Evolutionary conservation across 2,113 vertebrate species (phyloP), one percentile per base, ranked within the genome.

Genomic region (Takifugu flavidus): DNA sequence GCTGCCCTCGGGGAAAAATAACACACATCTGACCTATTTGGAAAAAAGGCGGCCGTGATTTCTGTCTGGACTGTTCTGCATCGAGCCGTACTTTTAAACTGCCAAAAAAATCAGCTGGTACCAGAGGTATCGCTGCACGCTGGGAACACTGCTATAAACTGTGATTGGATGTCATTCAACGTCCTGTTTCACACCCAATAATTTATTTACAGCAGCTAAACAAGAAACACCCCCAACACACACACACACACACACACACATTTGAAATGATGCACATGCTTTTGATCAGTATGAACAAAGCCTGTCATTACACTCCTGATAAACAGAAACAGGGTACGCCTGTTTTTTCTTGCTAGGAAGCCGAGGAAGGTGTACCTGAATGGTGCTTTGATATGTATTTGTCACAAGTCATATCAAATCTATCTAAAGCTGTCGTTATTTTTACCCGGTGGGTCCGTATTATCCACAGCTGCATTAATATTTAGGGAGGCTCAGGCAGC

Each of bases 1-100:
- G 50, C 56, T 65, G 11, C 39, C 13, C 39, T 39, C 13, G 29
- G 15, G 47, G 31, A 39, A 39, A 56, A 27, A 7, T n/a, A 31
- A 13, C 27, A 34, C 53, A 77, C 53, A 52, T 62, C 25, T 46
- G 51, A 25, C n/a, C 15, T 43, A 7, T 25, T 56, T 59, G 25
- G 28, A 68, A 1, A 20, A 20, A 50, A 28, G 8, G 25, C 53
- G 34, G 10, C 0, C 56, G 1, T 20, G 42, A 27, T 66, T n/a
- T 58, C 29, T 25, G 45, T 44, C 56, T 56, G 45, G 2, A 27
- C 31, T 57, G 56, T 46, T 53, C 6, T 6, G 54, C 13, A 47
- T 12, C 61, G 28, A 59, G 49, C 71, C 11, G 34, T n/a, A 47
- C 45, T n/a, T 46, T 47, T n/a, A 5, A 14, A 14, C 45, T 47